Conservation (phyloP, 2,797 vertebrate species). For the Muraenolepis orangiensis region DNA sequence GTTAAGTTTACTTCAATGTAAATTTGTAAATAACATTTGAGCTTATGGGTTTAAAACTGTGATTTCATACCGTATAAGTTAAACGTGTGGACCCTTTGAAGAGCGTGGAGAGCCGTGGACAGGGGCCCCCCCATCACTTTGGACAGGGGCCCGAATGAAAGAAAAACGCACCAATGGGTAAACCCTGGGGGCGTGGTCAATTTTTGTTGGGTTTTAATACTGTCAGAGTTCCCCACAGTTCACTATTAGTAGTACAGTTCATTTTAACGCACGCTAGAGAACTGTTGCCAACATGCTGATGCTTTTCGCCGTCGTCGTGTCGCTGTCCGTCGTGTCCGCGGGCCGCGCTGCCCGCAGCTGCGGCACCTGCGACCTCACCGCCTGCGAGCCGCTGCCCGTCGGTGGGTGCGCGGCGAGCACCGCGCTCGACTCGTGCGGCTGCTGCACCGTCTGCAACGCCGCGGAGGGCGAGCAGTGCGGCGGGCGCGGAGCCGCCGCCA, state of each 20-base stretch:
- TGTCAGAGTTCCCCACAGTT: background rate
- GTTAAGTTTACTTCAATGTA: background rate
- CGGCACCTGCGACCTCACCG: constrained; percentile 65
- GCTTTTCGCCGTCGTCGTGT: constrained; percentile 20
- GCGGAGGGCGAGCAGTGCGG: constrained; percentile 80
- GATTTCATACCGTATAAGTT: background rate
- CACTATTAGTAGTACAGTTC: no score
- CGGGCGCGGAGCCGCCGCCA: constrained; percentile 54
- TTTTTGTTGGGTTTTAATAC: no score
- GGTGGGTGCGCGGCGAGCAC: constrained; percentile 73
- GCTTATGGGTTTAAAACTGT: background rate
- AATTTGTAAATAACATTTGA: background rate
- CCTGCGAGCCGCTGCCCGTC: constrained; percentile 71
- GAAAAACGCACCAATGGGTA: background rate
- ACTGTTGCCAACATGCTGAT: constrained; percentile 19
- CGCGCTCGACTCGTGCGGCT: constrained; percentile 75
- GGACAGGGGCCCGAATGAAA: background rate
- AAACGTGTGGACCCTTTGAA: no score
- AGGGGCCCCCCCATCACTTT: no score
- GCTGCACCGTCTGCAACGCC: constrained; percentile 80
- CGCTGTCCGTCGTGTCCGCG: constrained; percentile 32
- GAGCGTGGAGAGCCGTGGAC: background rate
- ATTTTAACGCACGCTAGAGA: background rate
- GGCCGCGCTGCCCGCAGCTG: constrained; percentile 58
- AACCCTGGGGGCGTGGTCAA: background rate